These are phyloP conservation scores for Acomys russatus DNA, from an alignment of 2,797 vertebrate species.

Conservation along the genomic window DNA sequence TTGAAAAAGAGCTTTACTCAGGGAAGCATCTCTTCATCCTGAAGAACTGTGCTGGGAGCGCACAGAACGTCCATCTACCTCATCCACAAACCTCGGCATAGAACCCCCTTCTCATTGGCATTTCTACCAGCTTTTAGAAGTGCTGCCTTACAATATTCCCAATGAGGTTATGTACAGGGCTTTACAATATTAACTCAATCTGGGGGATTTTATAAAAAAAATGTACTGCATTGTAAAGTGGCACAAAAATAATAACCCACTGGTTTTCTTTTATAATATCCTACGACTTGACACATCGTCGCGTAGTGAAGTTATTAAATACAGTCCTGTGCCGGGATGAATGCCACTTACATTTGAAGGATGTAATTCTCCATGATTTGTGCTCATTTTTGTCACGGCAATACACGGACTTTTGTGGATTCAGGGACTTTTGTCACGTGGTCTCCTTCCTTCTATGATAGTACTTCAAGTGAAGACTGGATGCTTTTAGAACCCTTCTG, in stretches of 20 bases:
- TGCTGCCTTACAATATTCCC: conserved; percentile 64
- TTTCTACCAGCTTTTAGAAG: conserved; percentile 65
- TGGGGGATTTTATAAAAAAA: conserved; percentile 75
- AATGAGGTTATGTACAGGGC: conserved; percentile 71
- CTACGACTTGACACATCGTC: conserved; percentile 62
- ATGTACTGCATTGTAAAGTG: conserved; percentile 70
- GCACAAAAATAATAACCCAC: conserved; percentile 75
- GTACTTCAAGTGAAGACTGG: conserved; percentile 74
- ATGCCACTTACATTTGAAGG: conserved; percentile 79
- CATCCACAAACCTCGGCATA: conserved; percentile 1
- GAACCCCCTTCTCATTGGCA: conserved; percentile 2
- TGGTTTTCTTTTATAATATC: conserved; percentile 80
- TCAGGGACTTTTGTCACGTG: conserved; percentile 68
- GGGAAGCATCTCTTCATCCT: not conserved
- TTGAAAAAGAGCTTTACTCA: not conserved
- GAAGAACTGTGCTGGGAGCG: not conserved
- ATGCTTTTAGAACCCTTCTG: conserved; percentile 68
- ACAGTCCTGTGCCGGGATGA: conserved; percentile 55
- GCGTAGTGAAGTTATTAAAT: conserved; percentile 78
- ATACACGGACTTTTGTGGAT: not conserved
- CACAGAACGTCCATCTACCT: not conserved
- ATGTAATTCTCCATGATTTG: conserved; percentile 84
- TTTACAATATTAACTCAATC: conserved; percentile 81
- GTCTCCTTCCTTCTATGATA: conserved; percentile 57
- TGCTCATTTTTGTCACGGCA: conserved; percentile 63